Evolutionary conservation across 2,888 invertebrate species (phyloP).

Genomic region (Brachylomia viminalis): DNA sequence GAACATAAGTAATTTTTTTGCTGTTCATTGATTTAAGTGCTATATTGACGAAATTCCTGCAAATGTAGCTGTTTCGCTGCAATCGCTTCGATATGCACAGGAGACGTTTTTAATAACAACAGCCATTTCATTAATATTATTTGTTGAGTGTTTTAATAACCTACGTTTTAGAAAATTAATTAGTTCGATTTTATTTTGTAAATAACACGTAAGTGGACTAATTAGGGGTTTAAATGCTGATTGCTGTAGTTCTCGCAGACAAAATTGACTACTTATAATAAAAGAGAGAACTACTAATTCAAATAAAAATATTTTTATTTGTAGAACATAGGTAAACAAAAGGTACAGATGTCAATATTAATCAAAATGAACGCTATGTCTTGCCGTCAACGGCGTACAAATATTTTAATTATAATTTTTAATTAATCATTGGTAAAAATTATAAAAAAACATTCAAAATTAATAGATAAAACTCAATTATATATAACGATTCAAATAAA

Average conservation of each 20-base stretch:
- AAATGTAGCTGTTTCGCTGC: slow-evolving; percentile 29
- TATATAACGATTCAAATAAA: too few relatives aligned
- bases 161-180: slow-evolving; percentile 18
- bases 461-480: too few relatives aligned
- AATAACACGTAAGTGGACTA: not conserved
- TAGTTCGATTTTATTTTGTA: slow-evolving; percentile 2
- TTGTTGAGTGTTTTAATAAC: slow-evolving; percentile 16
- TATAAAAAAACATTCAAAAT: too few relatives aligned
- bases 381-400: too few relatives aligned
- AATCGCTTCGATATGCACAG: slow-evolving; percentile 37
- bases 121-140: slow-evolving; percentile 41
- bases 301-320: too few relatives aligned
- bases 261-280: slow-evolving; percentile 17
- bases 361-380: too few relatives aligned
- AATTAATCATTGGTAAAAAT: too few relatives aligned
- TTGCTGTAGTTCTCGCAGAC: slow-evolving; percentile 1
- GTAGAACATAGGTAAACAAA: too few relatives aligned
- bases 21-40: slow-evolving; percentile 29
- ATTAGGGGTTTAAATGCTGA: slow-evolving; percentile 7
- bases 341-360: too few relatives aligned
- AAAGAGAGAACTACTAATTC: slow-evolving; percentile 8
- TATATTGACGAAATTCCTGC: slow-evolving; percentile 30
- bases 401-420: too few relatives aligned
- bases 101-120: slow-evolving; percentile 41
- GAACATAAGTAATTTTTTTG: not conserved